These are phyloP conservation scores for Orthosia gracilis DNA, from an alignment of 2,888 invertebrate genomes.

Conservation along the genomic window DNA sequence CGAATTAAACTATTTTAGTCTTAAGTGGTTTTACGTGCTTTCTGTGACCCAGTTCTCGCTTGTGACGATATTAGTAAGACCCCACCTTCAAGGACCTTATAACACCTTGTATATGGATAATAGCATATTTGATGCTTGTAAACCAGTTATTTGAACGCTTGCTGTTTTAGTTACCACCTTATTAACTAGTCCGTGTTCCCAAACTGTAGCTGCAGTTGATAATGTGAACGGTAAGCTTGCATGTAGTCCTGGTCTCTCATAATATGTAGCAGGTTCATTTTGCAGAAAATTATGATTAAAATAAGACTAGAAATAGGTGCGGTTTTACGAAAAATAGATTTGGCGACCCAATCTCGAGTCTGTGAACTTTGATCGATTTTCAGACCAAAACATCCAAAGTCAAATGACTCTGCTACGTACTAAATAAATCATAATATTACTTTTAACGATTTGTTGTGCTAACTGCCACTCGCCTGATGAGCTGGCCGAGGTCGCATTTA, in stretches of 20 bases:
- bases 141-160: neutral
- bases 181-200: neutral
- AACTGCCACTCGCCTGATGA: slow-evolving; percentile 47
- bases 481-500: slow-evolving; percentile 50
- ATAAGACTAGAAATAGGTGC: neutral
- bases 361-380: neutral
- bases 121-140: neutral
- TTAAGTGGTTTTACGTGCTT: neutral
- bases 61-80: neutral
- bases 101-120: neutral
- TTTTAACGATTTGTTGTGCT: slow-evolving; percentile 41
- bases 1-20: neutral
- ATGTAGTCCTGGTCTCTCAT: neutral
- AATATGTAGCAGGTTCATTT: slow-evolving; percentile 14
- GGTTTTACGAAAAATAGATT: neutral
- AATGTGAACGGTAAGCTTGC: slow-evolving; percentile 2
- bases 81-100: neutral
- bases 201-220: neutral
- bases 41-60: neutral
- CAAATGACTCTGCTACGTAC: slow-evolving; percentile 12
- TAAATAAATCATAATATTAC: slow-evolving; percentile 7
- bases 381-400: neutral
- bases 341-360: neutral
- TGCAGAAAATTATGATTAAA: neutral
- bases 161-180: too few relatives aligned